Percentiles rank a stretch among this genome's conserved stretches.
phyloP scores from a whole-genome alignment of 2,888 invertebrate species.

The Operophtera brumata region DNA sequence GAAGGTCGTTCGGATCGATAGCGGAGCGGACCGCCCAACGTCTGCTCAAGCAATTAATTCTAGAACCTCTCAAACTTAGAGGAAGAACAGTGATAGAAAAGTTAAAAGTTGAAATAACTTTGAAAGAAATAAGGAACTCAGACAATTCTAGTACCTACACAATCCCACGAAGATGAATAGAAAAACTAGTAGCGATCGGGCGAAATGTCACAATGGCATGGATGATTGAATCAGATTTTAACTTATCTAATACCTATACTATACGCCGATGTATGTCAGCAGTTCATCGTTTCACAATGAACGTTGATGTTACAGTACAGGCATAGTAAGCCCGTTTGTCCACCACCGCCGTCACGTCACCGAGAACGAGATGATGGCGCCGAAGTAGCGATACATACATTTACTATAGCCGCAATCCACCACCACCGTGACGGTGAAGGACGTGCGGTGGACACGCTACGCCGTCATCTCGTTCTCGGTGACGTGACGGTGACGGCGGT shows the following conservation, averaged over 20 bases:
- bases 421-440: no score
- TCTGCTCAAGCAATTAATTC: constrained; percentile 23
- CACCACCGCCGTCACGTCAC: no score
- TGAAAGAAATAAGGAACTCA: constrained; percentile 8
- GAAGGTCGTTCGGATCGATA: constrained; percentile 17
- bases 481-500: no score
- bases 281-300: neutral
- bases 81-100: constrained; percentile 22
- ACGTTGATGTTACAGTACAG: neutral
- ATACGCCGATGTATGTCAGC: neutral
- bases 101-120: constrained; percentile 26
- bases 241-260: no score
- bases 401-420: no score
- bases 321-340: no score
- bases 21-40: constrained; percentile 2
- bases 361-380: no score
- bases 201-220: constrained; percentile 51
- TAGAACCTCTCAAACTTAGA: constrained; percentile 20
- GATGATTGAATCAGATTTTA: constrained; percentile 36
- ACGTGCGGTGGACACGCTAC: no score
- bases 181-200: constrained; percentile 39
- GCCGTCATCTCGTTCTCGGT: no score
- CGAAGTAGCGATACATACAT: no score
- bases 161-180: constrained; percentile 44
- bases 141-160: constrained; percentile 25